Evolutionary conservation across 1,140 invertebrate genomes (phyloP).

Genomic region (Brachionus rubens): DNA sequence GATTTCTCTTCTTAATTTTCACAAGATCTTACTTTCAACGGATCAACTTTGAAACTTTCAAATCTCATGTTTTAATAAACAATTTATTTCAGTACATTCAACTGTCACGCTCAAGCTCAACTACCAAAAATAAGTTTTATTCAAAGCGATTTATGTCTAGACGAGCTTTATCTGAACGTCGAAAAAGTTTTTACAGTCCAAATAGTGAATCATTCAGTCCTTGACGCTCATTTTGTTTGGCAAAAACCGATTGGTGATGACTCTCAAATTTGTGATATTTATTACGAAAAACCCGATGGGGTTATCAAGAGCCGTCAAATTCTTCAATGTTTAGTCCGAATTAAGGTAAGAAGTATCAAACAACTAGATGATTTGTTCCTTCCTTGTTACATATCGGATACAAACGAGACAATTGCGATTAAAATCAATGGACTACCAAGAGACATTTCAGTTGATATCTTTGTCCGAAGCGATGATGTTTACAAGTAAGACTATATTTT

Average conservation of each 20-base stretch:
- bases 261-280: background rate
- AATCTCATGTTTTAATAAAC: no score
- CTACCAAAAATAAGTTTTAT: slow-evolving; percentile 51
- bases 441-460: slow-evolving; percentile 22
- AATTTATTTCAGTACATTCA: slow-evolving; percentile 51
- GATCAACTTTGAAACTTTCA: no score
- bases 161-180: slow-evolving; percentile 51
- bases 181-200: slow-evolving; percentile 49
- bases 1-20: no score
- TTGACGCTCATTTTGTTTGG: background rate
- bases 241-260: background rate
- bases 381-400: slow-evolving; percentile 1
- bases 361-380: background rate
- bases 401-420: background rate
- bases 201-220: background rate
- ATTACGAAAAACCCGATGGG: background rate
- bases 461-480: background rate
- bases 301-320: background rate
- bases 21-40: no score
- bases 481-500: background rate
- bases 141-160: slow-evolving; percentile 50
- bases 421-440: background rate
- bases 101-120: slow-evolving; percentile 53
- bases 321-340: background rate
- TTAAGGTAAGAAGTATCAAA: background rate